These are phyloP conservation scores for Steatornis caripensis DNA, from an alignment of 2,113 vertebrate species.

Conservation along the genomic window DNA sequence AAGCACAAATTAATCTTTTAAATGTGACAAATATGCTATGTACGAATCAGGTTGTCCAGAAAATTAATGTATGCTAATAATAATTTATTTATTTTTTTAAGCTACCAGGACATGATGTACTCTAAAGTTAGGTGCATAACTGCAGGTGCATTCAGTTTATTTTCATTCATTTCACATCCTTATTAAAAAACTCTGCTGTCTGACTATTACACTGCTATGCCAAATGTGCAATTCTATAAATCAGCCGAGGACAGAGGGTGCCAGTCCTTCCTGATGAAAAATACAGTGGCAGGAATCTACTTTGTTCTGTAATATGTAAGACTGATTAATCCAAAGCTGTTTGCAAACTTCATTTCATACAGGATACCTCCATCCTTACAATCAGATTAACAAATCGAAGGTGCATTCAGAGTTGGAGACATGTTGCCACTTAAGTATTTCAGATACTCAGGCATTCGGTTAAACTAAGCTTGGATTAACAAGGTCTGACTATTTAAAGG, in stretches of 20 bases:
- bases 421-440: conserved; percentile 58
- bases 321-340: conserved; percentile 58
- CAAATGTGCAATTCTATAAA: conserved; percentile 49
- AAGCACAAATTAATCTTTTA: background rate
- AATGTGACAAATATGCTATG: background rate
- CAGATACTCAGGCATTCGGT: conserved; percentile 36
- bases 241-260: conserved; percentile 3
- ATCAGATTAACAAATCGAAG: conserved; percentile 67
- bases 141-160: conserved; percentile 30
- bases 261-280: conserved; percentile 26
- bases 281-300: conserved; percentile 46
- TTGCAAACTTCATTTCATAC: conserved; percentile 57
- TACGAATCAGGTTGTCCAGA: background rate
- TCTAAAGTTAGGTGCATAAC: conserved; percentile 1
- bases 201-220: conserved; percentile 12
- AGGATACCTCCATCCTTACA: conserved; percentile 11
- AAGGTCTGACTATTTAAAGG: conserved; percentile 60
- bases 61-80: background rate
- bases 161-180: conserved; percentile 25
- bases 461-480: conserved; percentile 69
- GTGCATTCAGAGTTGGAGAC: conserved; percentile 44
- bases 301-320: conserved; percentile 47
- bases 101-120: background rate
- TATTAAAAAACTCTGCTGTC: conserved; percentile 23
- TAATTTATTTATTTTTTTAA: background rate